Base-by-base conservation (phyloP, 2,113 vertebrate genomes). In the Chaenocephalus aceratus region DNA sequence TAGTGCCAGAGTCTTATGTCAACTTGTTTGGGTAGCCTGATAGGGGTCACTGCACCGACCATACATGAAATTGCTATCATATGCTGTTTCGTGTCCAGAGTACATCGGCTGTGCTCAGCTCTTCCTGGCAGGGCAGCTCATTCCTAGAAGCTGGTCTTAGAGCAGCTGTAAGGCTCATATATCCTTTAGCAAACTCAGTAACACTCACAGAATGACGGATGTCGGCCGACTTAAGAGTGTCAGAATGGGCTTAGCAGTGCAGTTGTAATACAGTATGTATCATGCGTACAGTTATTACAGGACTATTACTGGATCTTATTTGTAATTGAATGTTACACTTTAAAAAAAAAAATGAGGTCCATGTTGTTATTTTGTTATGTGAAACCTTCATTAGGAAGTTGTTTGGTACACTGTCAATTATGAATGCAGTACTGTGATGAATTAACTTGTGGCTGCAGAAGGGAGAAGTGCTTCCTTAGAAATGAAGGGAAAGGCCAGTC, bases 111-210 rank as follows among this genome's bases (percentile, higher is more conserved):
- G 30, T 30, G 62, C 46, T 46, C 46, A 60, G 21, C 23, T 82
- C 64, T 60, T 76, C 72, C 58, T 65, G 64, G 74, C 66, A 83
- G 68, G 75, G 45, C 30, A 69, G 13, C 54, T 4, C 44, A 54
- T 89, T 88, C 85, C 77, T 51, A 68, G 77, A 90, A 88, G 66
- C 69, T n/a, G 70, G 52, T 80, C 44, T 26, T 0, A 51, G 59
- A 48, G 72, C 79, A 86, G 71, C 86, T 80, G 67, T 2, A 10
- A 12, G 54, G 71, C 74, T 89, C 84, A 73, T 62, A 36, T 89
- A 41, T 90, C 84, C 16, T n/a, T 8, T 51, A 83, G 68, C 30
- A 65, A 49, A 49, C 56, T 66, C 72, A 61, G 57, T 60, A 65
- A 79, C 68, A 62, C 65, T 23, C n/a, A 70, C 49, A 71, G 65